Base-by-base conservation (phyloP, 1,140 invertebrate species). In the Argopecten irradians region DNA sequence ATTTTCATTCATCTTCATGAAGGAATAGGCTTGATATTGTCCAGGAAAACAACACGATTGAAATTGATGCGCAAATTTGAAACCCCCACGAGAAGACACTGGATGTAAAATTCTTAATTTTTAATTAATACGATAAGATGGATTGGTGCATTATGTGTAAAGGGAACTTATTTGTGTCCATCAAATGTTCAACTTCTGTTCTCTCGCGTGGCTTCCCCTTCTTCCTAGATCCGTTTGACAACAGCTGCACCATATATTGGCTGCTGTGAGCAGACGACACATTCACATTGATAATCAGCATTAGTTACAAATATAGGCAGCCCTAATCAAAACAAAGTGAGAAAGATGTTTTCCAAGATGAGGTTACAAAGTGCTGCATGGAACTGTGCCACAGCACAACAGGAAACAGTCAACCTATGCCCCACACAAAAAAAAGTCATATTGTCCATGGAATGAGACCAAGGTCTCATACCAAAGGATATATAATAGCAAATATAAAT, bases 121-220 rank as follows among this genome's bases (percentile, higher is more conserved):
- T 71, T 71, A 71, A 71, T 71, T 71, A 71, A 71, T 71, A 71
- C 55, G n/a, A 28, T 71, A 71, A 71, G 55, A 71, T 71, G n/a
- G 55, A 71, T 71, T 71, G 55, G 55, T 28, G 55, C 55, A 71
- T 71, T 71, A 71, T 71, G 55, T 71, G 55, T 71, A 71, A 71
- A 71, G 55, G n/a, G 28, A 71, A 71, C 55, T 71, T 71, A 71
- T 71, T 71, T 71, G 55, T 71, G 55, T 71, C 55, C 55, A 71
- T 71, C 55, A 71, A 71, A 71, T 71, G 55, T 71, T 71, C 55
- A n/a, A 71, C 55, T n/a, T 71, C 55, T 71, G 7, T 5, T 71
- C 55, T 11, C 28, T 28, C n/a, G 5, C 55, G 5, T 28, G 22
- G 5, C 55, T 1, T 71, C 22, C 19, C 16, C 55, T 7, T n/a